Conservation (phyloP, 2,888 invertebrate species). For the Micoletzkya japonica region DNA sequence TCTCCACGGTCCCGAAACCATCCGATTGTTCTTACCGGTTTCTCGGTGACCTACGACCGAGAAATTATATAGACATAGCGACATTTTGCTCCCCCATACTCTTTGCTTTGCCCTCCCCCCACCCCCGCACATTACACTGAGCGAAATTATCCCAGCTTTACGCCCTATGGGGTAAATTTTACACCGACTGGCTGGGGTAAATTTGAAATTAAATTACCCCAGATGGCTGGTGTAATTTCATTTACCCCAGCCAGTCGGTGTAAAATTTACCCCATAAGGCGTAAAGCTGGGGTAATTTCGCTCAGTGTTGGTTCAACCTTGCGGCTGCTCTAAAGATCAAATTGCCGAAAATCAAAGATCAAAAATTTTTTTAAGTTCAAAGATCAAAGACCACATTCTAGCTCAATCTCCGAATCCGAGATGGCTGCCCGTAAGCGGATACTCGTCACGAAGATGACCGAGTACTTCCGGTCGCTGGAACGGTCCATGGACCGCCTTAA, state of each 20-base stretch:
- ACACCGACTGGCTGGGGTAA: too few relatives aligned
- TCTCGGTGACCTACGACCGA: conserved; percentile 8
- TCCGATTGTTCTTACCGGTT: conserved; percentile 19
- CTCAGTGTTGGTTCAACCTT: too few relatives aligned
- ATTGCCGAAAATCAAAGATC: conserved; percentile 15
- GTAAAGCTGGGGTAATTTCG: too few relatives aligned
- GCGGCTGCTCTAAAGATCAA: too few relatives aligned
- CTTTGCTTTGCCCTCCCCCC: too few relatives aligned
- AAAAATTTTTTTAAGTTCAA: neutral
- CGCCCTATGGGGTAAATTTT: too few relatives aligned
- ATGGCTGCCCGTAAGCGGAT: conserved; percentile 32
- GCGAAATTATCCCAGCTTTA: too few relatives aligned
- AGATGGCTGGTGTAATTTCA: too few relatives aligned
- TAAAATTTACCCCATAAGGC: too few relatives aligned
- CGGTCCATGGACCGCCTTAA: conserved; percentile 27
- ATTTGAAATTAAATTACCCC: too few relatives aligned
- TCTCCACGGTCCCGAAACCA: conserved; percentile 17
- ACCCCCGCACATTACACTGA: too few relatives aligned
- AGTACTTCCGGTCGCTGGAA: conserved; percentile 30
- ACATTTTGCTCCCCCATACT: conserved; percentile 11
- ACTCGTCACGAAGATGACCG: conserved; percentile 31
- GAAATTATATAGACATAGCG: conserved; percentile 8
- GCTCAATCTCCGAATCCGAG: conserved; percentile 33
- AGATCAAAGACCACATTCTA: conserved; percentile 21
- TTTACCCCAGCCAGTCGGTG: too few relatives aligned